Base-by-base conservation (phyloP, 2,888 invertebrate genomes). In the Synanthedon vespiformis region DNA sequence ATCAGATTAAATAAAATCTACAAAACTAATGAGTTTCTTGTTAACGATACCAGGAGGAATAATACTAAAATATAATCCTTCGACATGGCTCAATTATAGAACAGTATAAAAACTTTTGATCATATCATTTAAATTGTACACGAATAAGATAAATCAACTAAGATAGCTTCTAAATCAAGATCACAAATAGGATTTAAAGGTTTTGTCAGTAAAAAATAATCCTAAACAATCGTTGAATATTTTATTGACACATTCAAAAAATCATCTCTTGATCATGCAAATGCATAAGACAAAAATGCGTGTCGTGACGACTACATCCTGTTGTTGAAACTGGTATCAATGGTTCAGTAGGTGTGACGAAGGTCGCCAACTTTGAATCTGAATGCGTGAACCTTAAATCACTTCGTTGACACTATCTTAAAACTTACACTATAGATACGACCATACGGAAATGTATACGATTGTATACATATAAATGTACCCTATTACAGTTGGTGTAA, bases 291-390 rank as follows among this genome's bases (percentile, higher is more conserved):
- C 70, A 71, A 74, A 79, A 72, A 73, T 74, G 55, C 50, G 40
- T 48, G 72, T 77, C 73, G 70, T 71, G 73, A 67, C 65, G 60
- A 56, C 61, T 53, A 71, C 70, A 82, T 84, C 82, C 81, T 82
- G 83, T 70, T 80, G 58, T 62, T 56, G 57, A 61, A 34, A 63
- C 64, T 61, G 58, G 63, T 63, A 63, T 64, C 67, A 65, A 65
- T 66, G 65, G 70, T 64, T 68, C 72, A 70, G 81, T 80, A 66
- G 82, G 82, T 70, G 80, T 71, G 71, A 61, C 69, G 79, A 83
- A 84, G 83, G 83, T 62, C 81, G 66, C 50, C 79, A 57, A 60
- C 70, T 75, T 69, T 64, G 63, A 65, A 63, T 61, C 62, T 60
- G 56, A 58, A 59, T 57, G 57, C 63, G 63, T 64, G 64, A 68